Base-by-base conservation (phyloP, 2,113 vertebrate species). In the Herpetotheres cachinnans region DNA sequence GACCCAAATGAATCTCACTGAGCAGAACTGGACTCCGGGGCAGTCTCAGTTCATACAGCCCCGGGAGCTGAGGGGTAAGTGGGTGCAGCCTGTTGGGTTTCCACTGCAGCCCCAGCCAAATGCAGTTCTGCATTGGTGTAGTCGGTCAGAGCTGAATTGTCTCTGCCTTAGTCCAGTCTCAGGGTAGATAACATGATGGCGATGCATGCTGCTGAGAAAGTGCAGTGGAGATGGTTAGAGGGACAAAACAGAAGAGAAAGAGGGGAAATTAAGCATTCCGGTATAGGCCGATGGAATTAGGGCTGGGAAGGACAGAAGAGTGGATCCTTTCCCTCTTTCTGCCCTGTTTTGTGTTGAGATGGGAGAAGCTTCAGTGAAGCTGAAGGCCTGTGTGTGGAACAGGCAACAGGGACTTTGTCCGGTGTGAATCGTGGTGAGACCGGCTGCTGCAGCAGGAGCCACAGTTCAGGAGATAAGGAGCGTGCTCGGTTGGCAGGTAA, bases 11-110 rank as follows among this genome's bases (percentile, higher is more conserved):
- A 99, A 97, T 82, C 97, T 99, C 88, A 82, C 98, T 0, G 98
- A 98, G 59, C 99, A 99, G 97, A 99, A 96, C 97, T 99, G 99
- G 99, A 98, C 95, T 16, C 98, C 98, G 29, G 99, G 97, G 78
- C 99, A 99, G 9, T 97, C 99, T 3, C 98, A 99, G 7, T 99
- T 99, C 96, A 95, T 99, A 13, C 98, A 96, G 4, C 98, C 99
- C 62, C 98, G 99, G 21, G 99, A 99, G 77, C 98, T 99, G 96
- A 98, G 99, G 95, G 98, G 99, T 99, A 97, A 97, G 98, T 95
- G 82, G 55, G 47, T 30, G 36, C 55, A n/a, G 49, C 21, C 24
- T 74, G 16, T 22, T 47, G 30, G 38, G 18, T 61, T 73, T 29
- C 38, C 14, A 3, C 20, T 13, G n/a, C 63, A 42, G 16, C 16